Evolutionary conservation across 2,888 invertebrate species (phyloP).

Genomic region (Ashinkailepas kermadecensis): DNA sequence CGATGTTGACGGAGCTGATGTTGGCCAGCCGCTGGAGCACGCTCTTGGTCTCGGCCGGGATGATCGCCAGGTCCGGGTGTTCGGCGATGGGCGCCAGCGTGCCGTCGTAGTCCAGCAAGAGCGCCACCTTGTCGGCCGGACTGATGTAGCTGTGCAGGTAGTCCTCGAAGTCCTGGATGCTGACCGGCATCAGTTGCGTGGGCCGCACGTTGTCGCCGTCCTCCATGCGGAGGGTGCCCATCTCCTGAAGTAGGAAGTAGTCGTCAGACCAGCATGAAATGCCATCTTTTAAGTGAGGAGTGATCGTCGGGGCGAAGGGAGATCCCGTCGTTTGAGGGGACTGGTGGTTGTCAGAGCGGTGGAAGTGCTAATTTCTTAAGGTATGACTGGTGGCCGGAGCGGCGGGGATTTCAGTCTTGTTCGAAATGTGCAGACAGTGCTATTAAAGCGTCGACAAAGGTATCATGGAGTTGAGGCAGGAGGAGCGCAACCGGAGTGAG

Average conservation of each 20-base stretch:
- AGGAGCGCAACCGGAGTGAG: too few species aligned
- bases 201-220: conserved; percentile 63
- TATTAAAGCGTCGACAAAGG: too few species aligned
- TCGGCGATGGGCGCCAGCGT: conserved; percentile 44
- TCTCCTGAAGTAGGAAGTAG: background rate
- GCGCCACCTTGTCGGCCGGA: conserved; percentile 36
- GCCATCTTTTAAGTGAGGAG: too few species aligned
- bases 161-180: conserved; percentile 42
- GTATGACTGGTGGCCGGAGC: too few species aligned
- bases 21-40: conserved; percentile 41
- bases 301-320: too few species aligned
- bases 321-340: too few species aligned
- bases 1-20: conserved; percentile 44
- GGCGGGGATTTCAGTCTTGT: too few species aligned
- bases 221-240: conserved; percentile 15
- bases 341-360: too few species aligned
- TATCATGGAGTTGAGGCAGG: too few species aligned
- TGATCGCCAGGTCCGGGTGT: conserved; percentile 43
- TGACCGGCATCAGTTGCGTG: conserved; percentile 68
- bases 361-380: too few species aligned
- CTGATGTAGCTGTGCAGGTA: conserved; percentile 38
- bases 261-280: conserved; percentile 34
- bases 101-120: conserved; percentile 46
- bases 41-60: conserved; percentile 42
- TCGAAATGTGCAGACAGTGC: too few species aligned